A percentile compares a stretch with the other conserved stretches of the same genome.
Conservation (phyloP, 1,140 invertebrate species). For the Megathymus violae region DNA sequence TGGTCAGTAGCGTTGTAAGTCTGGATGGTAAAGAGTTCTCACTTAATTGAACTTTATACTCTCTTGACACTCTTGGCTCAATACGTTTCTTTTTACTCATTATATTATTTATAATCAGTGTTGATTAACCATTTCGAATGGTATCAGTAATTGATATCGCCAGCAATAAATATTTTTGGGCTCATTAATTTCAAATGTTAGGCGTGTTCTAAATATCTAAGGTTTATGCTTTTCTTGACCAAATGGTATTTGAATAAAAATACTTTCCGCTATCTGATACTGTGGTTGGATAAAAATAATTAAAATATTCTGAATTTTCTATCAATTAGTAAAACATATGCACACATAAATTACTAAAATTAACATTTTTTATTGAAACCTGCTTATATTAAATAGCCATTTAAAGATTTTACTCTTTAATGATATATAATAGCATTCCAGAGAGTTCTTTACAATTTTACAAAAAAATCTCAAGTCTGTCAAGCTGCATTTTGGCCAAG, state of each 20-base stretch:
- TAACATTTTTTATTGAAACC: conserved; percentile 5
- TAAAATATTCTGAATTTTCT: conserved; percentile 13
- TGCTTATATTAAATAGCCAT: no score
- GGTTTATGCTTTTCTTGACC: neutral
- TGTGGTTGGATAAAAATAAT: conserved; percentile 1
- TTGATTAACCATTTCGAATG: conserved; percentile 3
- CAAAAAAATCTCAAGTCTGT: no score
- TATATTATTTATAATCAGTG: neutral
- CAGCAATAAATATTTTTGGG: conserved; percentile 1
- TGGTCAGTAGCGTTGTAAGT: no score
- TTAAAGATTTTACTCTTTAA: no score
- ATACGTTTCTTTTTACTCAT: no score
- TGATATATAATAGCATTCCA: no score
- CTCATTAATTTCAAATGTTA: conserved; percentile 1
- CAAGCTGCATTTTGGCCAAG: no score
- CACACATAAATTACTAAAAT: conserved; percentile 3
- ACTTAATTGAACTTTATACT: no score
- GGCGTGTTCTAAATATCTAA: neutral
- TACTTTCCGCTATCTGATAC: conserved; percentile 1
- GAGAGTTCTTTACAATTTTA: no score
- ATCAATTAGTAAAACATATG: conserved; percentile 7
- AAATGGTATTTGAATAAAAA: conserved; percentile 19
- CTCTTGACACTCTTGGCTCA: no score
- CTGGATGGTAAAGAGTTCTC: no score
- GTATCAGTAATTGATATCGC: conserved; percentile 8